These are phyloP conservation scores for Olivierus martensii DNA, from an alignment of 1,140 invertebrate genomes.

Conservation along the genomic window DNA sequence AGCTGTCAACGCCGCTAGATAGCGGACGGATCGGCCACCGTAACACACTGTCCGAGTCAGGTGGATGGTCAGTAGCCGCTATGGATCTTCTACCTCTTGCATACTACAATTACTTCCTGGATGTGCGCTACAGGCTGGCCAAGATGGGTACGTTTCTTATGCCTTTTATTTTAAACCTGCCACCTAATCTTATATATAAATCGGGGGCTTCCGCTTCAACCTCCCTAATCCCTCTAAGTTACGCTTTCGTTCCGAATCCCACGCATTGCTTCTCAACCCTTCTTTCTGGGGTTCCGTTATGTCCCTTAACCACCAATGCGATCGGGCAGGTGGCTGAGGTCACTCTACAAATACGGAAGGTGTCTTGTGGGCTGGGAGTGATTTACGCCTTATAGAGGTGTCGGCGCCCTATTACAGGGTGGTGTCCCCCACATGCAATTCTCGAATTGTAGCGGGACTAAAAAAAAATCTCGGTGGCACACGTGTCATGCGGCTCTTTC, in stretches of 20 bases:
- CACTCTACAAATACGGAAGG: not conserved
- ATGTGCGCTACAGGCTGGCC: conserved; percentile 18
- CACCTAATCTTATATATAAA: not conserved
- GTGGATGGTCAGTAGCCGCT: not conserved
- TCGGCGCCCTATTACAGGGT: too few relatives aligned
- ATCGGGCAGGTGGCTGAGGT: not conserved
- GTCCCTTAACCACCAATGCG: not conserved
- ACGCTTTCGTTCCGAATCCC: not conserved
- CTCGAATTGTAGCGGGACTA: too few relatives aligned
- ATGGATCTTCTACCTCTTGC: conserved; percentile 19
- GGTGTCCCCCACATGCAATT: too few relatives aligned
- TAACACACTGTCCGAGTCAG: not conserved
- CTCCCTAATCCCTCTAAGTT: too few relatives aligned
- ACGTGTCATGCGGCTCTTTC: too few relatives aligned
- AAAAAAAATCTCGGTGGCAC: too few relatives aligned
- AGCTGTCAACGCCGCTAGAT: not conserved
- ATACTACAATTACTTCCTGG: conserved; percentile 20
- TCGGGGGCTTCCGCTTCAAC: not conserved
- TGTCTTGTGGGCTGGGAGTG: too few relatives aligned
- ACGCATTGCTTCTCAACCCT: not conserved
- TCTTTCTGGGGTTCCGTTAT: not conserved
- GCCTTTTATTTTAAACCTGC: not conserved
- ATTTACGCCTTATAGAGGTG: too few relatives aligned
- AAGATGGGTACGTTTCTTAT: conserved; percentile 18
- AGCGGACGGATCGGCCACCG: not conserved